A percentile compares a stretch with the other conserved stretches of the same genome.
phyloP scores from a whole-genome alignment of 2,113 vertebrate species.

The Porphyrio hochstetteri region DNA sequence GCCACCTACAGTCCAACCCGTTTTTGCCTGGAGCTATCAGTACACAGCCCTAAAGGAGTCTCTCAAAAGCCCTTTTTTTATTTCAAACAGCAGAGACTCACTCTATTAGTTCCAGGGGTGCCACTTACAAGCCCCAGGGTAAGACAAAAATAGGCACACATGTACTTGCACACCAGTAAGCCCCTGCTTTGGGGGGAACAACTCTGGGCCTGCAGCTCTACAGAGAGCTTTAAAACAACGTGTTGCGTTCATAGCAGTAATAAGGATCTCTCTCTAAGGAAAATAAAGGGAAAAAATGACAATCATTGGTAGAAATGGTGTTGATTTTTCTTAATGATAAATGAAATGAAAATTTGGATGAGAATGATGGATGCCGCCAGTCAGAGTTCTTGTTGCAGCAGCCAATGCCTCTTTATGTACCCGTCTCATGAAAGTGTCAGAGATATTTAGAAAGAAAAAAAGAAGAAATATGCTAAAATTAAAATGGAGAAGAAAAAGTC shows the following conservation, averaged over 20 bases:
- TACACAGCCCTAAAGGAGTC: background rate
- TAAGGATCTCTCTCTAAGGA: background rate
- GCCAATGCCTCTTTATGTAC: slow-evolving; percentile 50
- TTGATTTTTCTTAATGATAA: slow-evolving; percentile 70
- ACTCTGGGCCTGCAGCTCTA: background rate
- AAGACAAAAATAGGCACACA: background rate
- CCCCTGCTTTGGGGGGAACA: background rate
- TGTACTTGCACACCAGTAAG: background rate
- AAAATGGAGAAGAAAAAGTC: slow-evolving; percentile 67
- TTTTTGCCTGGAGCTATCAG: background rate
- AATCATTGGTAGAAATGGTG: slow-evolving; percentile 46
- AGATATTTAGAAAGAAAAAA: slow-evolving; percentile 53
- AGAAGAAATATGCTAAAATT: slow-evolving; percentile 62
- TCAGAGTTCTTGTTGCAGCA: slow-evolving; percentile 61
- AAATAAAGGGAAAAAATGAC: slow-evolving; percentile 10
- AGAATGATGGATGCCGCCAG: slow-evolving; percentile 60
- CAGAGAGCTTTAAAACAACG: background rate
- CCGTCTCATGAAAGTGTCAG: slow-evolving; percentile 11
- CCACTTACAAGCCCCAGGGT: background rate
- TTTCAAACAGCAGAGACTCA: background rate
- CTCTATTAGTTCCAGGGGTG: background rate
- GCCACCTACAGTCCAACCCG: background rate
- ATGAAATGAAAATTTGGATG: slow-evolving; percentile 47
- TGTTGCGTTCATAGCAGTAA: background rate
- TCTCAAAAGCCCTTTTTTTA: background rate